These are phyloP conservation scores for Oreotrochilus melanogaster DNA, from an alignment of 2,113 vertebrate genomes.

Conservation along the genomic window DNA sequence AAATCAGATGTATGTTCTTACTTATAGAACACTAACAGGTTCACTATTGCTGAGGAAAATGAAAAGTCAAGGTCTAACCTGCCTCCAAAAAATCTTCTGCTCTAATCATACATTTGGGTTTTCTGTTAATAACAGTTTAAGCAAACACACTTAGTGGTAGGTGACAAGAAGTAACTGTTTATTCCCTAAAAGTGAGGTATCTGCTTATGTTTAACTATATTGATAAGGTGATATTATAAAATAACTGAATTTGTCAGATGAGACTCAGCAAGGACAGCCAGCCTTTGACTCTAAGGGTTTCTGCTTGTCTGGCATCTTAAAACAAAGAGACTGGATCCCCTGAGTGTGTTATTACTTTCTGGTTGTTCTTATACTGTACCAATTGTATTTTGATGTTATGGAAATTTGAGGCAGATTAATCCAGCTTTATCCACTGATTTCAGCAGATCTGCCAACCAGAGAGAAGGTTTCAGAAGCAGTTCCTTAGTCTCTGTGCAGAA, in stretches of 20 bases:
- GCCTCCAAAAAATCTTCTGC: not conserved
- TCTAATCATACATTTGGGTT: not conserved
- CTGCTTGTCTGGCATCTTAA: not conserved
- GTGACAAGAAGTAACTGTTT: not conserved
- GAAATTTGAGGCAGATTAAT: not conserved
- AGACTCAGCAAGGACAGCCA: not conserved
- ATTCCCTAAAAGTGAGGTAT: not conserved
- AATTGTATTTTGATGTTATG: not conserved
- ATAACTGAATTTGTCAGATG: not conserved
- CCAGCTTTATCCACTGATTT: not conserved
- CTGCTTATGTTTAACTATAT: not conserved
- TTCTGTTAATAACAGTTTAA: not conserved
- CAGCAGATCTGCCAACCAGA: not conserved
- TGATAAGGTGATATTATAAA: not conserved
- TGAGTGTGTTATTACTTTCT: not conserved
- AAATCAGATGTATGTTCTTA: constrained; percentile 2
- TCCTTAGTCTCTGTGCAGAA: not conserved
- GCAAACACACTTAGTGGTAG: not conserved
- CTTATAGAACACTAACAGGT: constrained; percentile 33
- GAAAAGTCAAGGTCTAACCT: not conserved
- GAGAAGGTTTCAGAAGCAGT: not conserved
- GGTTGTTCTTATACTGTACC: not conserved
- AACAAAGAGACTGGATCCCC: not conserved
- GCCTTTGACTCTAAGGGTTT: not conserved
- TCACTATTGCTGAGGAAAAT: constrained; percentile 34